Evolutionary conservation across 2,113 vertebrate genomes (phyloP).

Genomic region (Zosterops japonicus): DNA sequence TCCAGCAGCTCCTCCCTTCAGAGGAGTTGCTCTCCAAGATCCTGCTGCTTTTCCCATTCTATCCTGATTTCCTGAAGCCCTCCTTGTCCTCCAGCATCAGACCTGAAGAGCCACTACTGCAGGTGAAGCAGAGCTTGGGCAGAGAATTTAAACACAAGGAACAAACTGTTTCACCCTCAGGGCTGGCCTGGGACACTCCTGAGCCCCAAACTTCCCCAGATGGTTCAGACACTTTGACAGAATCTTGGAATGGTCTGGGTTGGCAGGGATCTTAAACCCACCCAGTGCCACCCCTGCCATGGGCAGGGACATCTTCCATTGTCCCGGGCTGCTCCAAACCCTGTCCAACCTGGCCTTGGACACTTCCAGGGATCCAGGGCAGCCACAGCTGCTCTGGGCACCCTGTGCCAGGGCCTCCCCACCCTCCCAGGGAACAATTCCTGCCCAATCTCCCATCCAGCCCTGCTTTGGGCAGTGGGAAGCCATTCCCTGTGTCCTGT

Average conservation of each 20-base stretch:
- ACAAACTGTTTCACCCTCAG: neutral
- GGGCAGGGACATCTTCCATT: neutral
- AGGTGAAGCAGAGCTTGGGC: neutral
- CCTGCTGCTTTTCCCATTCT: neutral
- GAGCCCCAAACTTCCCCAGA: neutral
- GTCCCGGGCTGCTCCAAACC: neutral
- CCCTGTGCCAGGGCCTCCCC: neutral
- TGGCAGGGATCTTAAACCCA: rapidly evolving
- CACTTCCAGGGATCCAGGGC: neutral
- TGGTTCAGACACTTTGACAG: neutral
- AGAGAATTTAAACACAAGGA: neutral
- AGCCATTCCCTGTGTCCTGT: neutral
- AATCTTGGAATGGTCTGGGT: neutral
- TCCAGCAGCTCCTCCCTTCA: neutral
- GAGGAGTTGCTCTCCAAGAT: neutral
- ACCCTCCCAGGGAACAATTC: neutral
- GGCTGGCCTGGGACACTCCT: neutral
- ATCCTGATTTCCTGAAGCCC: too few relatives aligned
- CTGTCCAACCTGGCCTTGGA: neutral
- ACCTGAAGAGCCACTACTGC: neutral
- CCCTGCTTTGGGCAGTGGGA: neutral
- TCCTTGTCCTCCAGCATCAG: neutral
- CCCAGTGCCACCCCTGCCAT: neutral
- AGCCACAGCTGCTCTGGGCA: neutral
- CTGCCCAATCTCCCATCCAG: rapidly evolving